Percentiles rank a stretch among this genome's conserved stretches.
phyloP scores from a whole-genome alignment of 2,113 vertebrate genomes.

The Emberiza fucata region DNA sequence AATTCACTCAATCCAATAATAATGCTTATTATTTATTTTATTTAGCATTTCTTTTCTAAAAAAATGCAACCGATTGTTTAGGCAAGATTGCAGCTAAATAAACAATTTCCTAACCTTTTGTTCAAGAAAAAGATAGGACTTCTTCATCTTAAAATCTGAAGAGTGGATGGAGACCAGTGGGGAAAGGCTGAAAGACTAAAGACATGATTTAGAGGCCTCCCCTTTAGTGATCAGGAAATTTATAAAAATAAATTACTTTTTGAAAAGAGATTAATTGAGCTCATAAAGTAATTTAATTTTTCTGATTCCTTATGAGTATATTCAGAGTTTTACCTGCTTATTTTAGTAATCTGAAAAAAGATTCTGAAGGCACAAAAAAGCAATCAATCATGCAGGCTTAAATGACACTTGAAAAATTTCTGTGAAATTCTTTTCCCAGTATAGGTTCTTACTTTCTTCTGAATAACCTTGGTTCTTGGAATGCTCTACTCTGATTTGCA shows the following conservation, averaged over 20 bases:
- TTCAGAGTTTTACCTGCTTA: not conserved
- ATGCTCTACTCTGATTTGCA: not conserved
- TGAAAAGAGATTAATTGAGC: not conserved
- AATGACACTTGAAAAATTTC: not conserved
- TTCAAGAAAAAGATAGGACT: not conserved
- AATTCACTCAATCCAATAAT: not conserved
- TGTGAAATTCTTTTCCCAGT: not conserved
- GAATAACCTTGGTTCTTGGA: not conserved
- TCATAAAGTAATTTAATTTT: not conserved
- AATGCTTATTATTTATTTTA: not conserved
- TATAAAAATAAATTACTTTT: not conserved
- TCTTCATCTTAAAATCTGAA: not conserved
- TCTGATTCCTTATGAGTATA: not conserved
- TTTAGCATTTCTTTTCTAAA: not conserved
- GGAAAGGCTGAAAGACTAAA: not conserved
- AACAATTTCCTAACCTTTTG: not conserved
- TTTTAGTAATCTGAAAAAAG: not conserved
- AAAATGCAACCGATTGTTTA: not conserved
- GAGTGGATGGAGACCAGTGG: not conserved
- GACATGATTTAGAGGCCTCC: not conserved
- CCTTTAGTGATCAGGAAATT: not conserved
- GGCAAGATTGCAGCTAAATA: not conserved
- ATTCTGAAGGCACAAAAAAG: not conserved
- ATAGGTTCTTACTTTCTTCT: not conserved
- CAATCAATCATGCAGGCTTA: not conserved